Evolutionary conservation across 1,140 invertebrate genomes (phyloP), one percentile per base, ranked within the genome.

Genomic region (Lordiphosa collinella): DNA sequence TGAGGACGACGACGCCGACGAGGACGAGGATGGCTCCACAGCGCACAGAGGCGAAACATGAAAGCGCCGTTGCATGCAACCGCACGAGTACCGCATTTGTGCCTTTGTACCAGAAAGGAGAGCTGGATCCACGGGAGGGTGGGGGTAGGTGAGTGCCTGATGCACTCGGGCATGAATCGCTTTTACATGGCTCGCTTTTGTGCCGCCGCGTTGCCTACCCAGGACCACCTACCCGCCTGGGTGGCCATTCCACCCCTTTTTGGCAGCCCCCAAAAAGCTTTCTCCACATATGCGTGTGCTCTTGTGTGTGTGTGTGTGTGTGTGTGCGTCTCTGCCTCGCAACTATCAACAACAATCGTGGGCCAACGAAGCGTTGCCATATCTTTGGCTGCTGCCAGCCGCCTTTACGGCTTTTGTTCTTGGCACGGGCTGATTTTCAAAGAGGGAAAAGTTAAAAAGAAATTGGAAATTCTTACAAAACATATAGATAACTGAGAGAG

Each of bases 21-120:
- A 40, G 6, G 36, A 9, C 37, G 32, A 36, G 18, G 34, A 50
- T 37, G 48, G 55, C 25, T 59, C 36, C 52, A 32, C 44, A 44
- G 47, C 25, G 31, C 41, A 44, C 56, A 60, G 55, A 40, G 49
- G 43, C 46, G 65, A 62, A 67, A 84, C 76, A 82, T 84, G 67
- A 84, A 82, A 82, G 76, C 76, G 63, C 58, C 76, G 78, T 82
- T 82, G 76, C 78, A 82, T 82, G 76, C 76, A 82, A 82, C 76
- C 76, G 76, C 71, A 82, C 56, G 62, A 84, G 72, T 84, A 65
- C 71, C 78, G 67, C 75, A 82, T 75, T 84, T 82, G 66, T 84
- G 76, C 76, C 62, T 82, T 84, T 82, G 76, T 84, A 57, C 62
- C 67, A 55, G 57, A 34, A 16, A 8, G 16, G n/a, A 4, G 8